phyloP scores from a whole-genome alignment of 2,888 invertebrate genomes.

The Cybosia mesomella region DNA sequence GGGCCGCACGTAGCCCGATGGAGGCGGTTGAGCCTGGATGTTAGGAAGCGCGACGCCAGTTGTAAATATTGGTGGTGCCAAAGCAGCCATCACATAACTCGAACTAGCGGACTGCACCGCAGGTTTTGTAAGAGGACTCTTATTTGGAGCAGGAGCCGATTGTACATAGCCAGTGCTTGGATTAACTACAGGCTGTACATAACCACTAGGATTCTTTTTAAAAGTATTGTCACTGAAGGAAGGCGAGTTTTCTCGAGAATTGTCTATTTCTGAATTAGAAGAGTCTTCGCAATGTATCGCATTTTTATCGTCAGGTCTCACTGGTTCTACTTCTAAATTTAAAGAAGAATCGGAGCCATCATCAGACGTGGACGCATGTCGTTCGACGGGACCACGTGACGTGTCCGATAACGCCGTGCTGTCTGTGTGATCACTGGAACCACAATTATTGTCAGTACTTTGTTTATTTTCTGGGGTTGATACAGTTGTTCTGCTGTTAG shows the following conservation, averaged over 20 bases:
- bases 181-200: constrained; percentile 66
- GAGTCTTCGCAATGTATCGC: constrained; percentile 61
- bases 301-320: constrained; percentile 59
- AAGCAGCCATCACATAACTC: constrained; percentile 81
- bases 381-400: constrained; percentile 71
- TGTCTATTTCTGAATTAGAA: constrained; percentile 67
- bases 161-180: constrained; percentile 69
- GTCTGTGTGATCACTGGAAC: constrained; percentile 79
- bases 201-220: constrained; percentile 75
- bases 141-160: constrained; percentile 61
- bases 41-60: constrained; percentile 65
- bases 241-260: constrained; percentile 68
- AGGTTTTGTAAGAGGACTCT: constrained; percentile 52
- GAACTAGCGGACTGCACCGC: constrained; percentile 68
- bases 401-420: constrained; percentile 82
- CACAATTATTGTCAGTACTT: constrained; percentile 74
- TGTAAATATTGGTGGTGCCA: constrained; percentile 76
- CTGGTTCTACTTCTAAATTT: constrained; percentile 71
- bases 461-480: constrained; percentile 72
- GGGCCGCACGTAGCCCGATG: constrained; percentile 77
- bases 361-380: constrained; percentile 77
- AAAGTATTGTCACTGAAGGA: constrained; percentile 71
- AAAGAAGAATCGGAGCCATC: constrained; percentile 79
- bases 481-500: constrained; percentile 70
- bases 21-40: constrained; percentile 60